Percentiles rank a stretch among this genome's conserved stretches.
These are phyloP conservation scores for Saccopteryx leptura DNA, from an alignment of 2,113 vertebrate species.

Conservation along the genomic window DNA sequence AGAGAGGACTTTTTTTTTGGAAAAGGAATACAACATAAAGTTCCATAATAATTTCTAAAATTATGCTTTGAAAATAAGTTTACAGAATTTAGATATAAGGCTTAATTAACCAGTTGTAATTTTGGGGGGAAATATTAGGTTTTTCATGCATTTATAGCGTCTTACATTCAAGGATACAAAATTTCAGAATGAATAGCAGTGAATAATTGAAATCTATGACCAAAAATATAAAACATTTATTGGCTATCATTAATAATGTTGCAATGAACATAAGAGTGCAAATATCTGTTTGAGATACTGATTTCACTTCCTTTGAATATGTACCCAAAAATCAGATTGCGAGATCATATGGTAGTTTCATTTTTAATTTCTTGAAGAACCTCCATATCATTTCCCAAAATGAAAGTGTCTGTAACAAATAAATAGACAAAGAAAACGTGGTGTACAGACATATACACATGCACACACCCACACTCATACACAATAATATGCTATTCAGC, in stretches of 20 bases:
- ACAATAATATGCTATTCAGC: neutral
- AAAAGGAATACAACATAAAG: neutral
- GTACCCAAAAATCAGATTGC: too few species aligned
- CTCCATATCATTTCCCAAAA: neutral
- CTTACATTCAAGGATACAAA: neutral
- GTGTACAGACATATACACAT: neutral
- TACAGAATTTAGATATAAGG: neutral
- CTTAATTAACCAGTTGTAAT: neutral
- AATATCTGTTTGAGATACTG: too few species aligned
- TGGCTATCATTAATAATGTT: neutral
- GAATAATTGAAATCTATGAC: neutral
- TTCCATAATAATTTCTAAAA: neutral
- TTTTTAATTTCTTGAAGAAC: neutral
- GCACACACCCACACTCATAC: neutral
- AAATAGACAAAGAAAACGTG: neutral
- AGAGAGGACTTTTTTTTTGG: neutral
- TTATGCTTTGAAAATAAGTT: neutral
- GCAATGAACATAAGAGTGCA: too few species aligned
- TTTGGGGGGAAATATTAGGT: neutral
- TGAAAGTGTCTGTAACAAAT: neutral
- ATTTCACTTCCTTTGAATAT: too few species aligned
- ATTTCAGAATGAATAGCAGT: neutral
- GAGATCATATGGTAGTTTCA: neutral
- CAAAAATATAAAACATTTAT: neutral
- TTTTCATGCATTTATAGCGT: neutral